Evolutionary conservation across 1,140 invertebrate species (phyloP), one percentile per base, ranked within the genome.

Genomic region (Plutomurus gul): DNA sequence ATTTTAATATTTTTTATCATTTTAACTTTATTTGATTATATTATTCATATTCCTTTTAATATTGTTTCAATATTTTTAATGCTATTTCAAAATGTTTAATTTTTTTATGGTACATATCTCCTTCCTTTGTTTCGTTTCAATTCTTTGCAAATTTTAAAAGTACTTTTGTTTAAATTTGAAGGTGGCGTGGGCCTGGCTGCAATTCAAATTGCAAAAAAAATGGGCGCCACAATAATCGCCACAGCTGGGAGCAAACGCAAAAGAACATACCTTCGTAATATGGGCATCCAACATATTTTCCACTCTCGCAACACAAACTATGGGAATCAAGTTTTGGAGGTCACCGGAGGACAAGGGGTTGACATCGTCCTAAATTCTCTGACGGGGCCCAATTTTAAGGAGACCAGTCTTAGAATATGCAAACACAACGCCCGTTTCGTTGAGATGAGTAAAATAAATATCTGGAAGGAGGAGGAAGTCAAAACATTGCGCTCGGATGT

Each of bases 111-210:
- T n/a, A n/a, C n/a, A n/a, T n/a, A n/a, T n/a, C n/a, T n/a, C n/a
- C n/a, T n/a, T n/a, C n/a, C n/a, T n/a, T n/a, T n/a, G n/a, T n/a
- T n/a, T n/a, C n/a, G n/a, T n/a, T n/a, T n/a, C n/a, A n/a, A n/a
- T n/a, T n/a, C n/a, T n/a, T n/a, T n/a, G n/a, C n/a, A n/a, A n/a
- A n/a, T n/a, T n/a, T n/a, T n/a, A n/a, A n/a, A n/a, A n/a, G n/a
- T n/a, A n/a, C n/a, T n/a, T n/a, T n/a, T n/a, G n/a, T n/a, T n/a
- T n/a, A n/a, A n/a, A n/a, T n/a, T n/a, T n/a, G n/a, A n/a, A 85
- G 91, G 91, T 33, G 89, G 87, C n/a, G 91, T 92, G 27, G 91
- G 91, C 0, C 78, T 90, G 18, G 90, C 90, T 16, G 87, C 88
- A 46, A 85, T 89, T 22, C 91, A 92, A 84, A 85, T 92, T 4